Evolutionary conservation across 2,888 invertebrate genomes (phyloP), one percentile per base, ranked within the genome.

Genomic region (Enchytraeus crypticus): DNA sequence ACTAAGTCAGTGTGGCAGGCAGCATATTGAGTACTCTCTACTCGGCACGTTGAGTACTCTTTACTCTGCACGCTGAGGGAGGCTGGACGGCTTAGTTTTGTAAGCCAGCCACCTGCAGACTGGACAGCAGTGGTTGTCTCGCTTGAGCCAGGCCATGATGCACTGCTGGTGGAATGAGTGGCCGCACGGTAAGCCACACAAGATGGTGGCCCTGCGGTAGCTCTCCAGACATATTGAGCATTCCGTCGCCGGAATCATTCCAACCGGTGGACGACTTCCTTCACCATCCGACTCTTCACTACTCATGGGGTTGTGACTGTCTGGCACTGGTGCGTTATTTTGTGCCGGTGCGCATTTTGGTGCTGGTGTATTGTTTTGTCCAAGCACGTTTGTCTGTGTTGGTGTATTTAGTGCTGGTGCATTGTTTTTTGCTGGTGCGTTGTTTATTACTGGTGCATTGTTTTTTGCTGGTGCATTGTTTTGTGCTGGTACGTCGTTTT

Each of bases 81-180:
- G 51, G n/a, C 61, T 61, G 60, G 65, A 65, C 18, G 68, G 68
- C 62, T 73, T 75, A 43, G 71, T 67, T 64, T 71, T 71, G 71
- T 81, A 82, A 0, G 82, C 79, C n/a, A 82, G 82, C 82, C 82
- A 82, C 8, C 83, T 75, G 68, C 83, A 83, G 14, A 81, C 77
- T 1, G 83, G 83, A 66, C 83, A 83, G 63, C 81, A 80, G 67
- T 82, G 82, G 67, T 83, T 81, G 65, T 82, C 82, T 57, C 81
- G 71, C 5, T 74, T 73, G 18, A 83, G 72, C 83, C 83, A 83
- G 18, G 73, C 69, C 68, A 80, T 71, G 47, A 83, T 81, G 70
- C 83, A 83, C 21, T 74, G 68, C 63, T 80, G 76, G 67, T 83
- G 83, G 70, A 81, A 83, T 59, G 76, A 76, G 68, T 83, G 83